Evolutionary conservation across 2,797 vertebrate species (phyloP).

Genomic region (Acanthurus leucopareius): DNA sequence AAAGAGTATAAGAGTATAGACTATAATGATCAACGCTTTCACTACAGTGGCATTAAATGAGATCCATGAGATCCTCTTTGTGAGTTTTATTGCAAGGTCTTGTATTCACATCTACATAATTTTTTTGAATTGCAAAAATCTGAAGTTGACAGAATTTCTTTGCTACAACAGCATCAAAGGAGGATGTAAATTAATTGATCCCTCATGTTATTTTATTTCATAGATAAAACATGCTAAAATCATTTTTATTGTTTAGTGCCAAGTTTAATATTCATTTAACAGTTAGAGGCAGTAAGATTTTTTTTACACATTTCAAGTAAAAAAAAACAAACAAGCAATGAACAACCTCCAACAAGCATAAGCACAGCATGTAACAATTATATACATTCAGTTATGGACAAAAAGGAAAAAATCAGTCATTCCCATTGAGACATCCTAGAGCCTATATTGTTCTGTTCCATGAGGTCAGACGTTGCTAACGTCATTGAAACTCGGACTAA

Average conservation of each 20-base stretch:
- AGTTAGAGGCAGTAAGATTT: constrained; percentile 25
- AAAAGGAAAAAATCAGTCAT: constrained; percentile 47
- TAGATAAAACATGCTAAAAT: background rate
- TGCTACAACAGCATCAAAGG: background rate
- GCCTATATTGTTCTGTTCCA: constrained; percentile 71
- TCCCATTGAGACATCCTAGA: constrained; percentile 69
- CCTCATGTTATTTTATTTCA: background rate
- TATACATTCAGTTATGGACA: constrained; percentile 66
- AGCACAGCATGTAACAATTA: constrained; percentile 51
- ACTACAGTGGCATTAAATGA: no score
- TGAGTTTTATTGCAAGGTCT: no score
- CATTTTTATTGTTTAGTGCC: constrained; percentile 1
- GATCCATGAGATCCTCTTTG: no score
- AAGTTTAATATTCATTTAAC: constrained; percentile 62
- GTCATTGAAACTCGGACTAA: constrained; percentile 56
- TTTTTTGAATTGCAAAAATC: no score
- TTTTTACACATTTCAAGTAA: constrained; percentile 37
- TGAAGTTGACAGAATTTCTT: background rate
- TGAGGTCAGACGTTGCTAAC: constrained; percentile 51
- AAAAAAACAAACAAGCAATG: constrained; percentile 42
- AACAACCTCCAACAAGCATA: constrained; percentile 50
- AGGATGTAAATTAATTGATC: background rate
- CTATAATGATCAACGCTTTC: no score
- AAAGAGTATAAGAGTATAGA: no score
- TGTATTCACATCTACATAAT: no score